These are phyloP conservation scores for Chelidonichthys spinosus DNA, from an alignment of 2,797 vertebrate species.

Conservation along the genomic window DNA sequence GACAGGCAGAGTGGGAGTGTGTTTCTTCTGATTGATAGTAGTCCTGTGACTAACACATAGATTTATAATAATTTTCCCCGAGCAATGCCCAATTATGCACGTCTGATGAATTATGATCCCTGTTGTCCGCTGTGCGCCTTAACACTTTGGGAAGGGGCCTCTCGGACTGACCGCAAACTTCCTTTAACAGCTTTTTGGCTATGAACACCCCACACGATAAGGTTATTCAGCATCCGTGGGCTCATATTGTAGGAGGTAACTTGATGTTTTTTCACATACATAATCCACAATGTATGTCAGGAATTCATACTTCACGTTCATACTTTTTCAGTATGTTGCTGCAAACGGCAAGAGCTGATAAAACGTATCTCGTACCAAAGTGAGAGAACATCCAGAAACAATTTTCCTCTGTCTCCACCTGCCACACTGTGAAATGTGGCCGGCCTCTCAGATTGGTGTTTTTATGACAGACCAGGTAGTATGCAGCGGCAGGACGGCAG, in stretches of 20 bases:
- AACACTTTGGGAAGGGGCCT: constrained; percentile 43
- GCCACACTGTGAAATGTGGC: constrained; percentile 70
- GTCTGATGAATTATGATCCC: constrained; percentile 72
- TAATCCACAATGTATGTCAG: constrained; percentile 21
- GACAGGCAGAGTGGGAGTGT: constrained; percentile 63
- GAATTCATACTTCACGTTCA: constrained; percentile 21
- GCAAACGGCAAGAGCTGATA: constrained; percentile 39
- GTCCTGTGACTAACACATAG: constrained; percentile 76
- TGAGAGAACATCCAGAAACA: constrained; percentile 60
- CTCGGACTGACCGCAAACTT: constrained; percentile 43
- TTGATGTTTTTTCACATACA: not conserved
- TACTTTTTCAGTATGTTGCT: constrained; percentile 3
- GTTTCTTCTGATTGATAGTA: constrained; percentile 79
- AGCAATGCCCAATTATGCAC: constrained; percentile 71
- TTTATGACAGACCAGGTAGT: constrained; percentile 76
- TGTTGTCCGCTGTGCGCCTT: constrained; percentile 47
- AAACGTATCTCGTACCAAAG: constrained; percentile 55
- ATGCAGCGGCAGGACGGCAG: constrained; percentile 45
- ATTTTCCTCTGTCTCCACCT: constrained; percentile 70
- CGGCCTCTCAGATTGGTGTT: constrained; percentile 72
- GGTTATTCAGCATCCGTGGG: constrained; percentile 10
- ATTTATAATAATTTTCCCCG: constrained; percentile 79
- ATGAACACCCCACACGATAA: constrained; percentile 27
- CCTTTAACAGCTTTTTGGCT: constrained; percentile 42
- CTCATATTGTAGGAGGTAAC: constrained; percentile 4